Conservation (phyloP, 2,797 vertebrate genomes). For the Xerus rutilus region DNA sequence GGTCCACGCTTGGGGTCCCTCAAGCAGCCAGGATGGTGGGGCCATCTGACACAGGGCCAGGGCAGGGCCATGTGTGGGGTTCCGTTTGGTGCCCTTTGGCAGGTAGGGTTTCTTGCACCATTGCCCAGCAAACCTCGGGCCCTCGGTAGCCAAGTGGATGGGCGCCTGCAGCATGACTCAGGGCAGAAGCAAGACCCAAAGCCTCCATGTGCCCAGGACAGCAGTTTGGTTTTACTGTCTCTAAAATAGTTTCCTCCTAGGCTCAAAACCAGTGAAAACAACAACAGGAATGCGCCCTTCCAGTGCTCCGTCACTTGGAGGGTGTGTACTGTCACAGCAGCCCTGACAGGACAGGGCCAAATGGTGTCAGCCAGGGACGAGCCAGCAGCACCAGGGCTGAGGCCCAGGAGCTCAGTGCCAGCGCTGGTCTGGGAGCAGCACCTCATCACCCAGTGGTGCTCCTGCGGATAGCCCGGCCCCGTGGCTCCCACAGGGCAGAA, state of each 20-base stretch:
- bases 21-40: accelerated
- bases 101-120: accelerated
- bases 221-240: not conserved
- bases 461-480: not conserved
- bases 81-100: not conserved
- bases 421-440: accelerated
- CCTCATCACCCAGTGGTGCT: too few relatives aligned
- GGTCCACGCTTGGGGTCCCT: accelerated
- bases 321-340: not conserved
- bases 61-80: accelerated
- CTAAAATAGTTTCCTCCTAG: not conserved
- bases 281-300: accelerated
- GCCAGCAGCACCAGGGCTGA: too few relatives aligned
- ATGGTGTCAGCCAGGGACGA: accelerated
- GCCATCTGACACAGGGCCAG: not conserved
- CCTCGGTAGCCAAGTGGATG: not conserved
- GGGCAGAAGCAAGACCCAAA: not conserved
- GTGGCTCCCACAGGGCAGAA: not conserved
- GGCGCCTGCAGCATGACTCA: too few relatives aligned
- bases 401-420: accelerated
- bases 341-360: accelerated
- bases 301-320: accelerated
- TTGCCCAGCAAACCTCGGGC: accelerated
- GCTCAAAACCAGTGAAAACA: not conserved
- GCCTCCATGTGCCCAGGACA: accelerated